Evolutionary conservation across 2,888 invertebrate genomes (phyloP).

Genomic region (Zootermopsis nevadensis): DNA sequence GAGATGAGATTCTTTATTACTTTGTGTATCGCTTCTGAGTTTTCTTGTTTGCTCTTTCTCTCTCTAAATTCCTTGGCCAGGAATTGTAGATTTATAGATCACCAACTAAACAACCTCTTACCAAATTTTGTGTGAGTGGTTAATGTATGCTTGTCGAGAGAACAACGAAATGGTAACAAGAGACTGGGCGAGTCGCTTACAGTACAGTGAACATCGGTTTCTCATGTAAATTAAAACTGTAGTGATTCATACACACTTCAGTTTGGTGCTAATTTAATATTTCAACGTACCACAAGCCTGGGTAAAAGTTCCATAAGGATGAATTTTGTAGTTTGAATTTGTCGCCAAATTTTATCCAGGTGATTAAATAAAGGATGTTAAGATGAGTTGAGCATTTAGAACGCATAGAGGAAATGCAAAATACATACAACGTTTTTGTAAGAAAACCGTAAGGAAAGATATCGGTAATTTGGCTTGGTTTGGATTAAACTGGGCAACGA

Average conservation of each 20-base stretch:
- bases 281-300: background rate
- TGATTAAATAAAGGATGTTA: too few species aligned
- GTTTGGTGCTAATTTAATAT: background rate
- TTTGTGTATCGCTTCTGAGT: background rate
- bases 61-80: slow-evolving; percentile 4
- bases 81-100: background rate
- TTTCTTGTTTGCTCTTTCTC: background rate
- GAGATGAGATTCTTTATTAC: background rate
- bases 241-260: background rate
- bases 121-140: slow-evolving; percentile 5
- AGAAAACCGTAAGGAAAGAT: too few species aligned
- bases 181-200: background rate
- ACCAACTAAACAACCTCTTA: background rate
- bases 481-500: too few species aligned
- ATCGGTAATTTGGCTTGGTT: too few species aligned
- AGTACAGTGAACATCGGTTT: background rate
- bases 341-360: too few species aligned
- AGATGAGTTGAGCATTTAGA: too few species aligned
- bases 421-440: too few species aligned
- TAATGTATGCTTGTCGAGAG: background rate
- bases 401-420: too few species aligned
- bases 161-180: background rate
- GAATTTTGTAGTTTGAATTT: too few species aligned
- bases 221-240: background rate
- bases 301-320: too few species aligned